phyloP scores from a whole-genome alignment of 2,113 vertebrate genomes.

The Bothrops jararaca region DNA sequence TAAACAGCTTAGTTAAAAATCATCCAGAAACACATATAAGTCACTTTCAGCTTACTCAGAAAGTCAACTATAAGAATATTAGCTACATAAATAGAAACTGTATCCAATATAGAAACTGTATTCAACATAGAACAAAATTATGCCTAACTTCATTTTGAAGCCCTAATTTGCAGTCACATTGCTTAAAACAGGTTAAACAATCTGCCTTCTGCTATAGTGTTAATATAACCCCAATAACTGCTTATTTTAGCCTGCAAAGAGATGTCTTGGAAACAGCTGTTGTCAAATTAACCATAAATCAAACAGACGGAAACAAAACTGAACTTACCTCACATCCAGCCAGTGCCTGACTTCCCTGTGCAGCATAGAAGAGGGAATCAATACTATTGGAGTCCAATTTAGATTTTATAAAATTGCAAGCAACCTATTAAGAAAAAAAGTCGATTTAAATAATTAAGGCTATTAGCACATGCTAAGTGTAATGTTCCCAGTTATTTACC shows the following conservation, averaged over 20 bases:
- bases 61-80: neutral
- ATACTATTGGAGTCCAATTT: conserved; percentile 83
- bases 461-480: neutral
- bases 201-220: neutral
- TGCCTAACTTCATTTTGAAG: neutral
- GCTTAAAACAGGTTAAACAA: neutral
- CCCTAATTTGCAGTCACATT: neutral
- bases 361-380: conserved; percentile 91
- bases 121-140: neutral
- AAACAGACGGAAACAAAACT: neutral
- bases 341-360: conserved; percentile 83
- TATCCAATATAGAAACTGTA: neutral
- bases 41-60: neutral
- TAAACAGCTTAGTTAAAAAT: neutral
- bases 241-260: neutral
- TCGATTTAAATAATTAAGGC: neutral
- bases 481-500: neutral
- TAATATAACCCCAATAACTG: neutral
- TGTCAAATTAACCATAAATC: neutral
- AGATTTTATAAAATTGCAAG: conserved; percentile 86
- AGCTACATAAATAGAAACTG: neutral
- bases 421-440: conserved; percentile 69
- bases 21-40: neutral
- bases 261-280: neutral
- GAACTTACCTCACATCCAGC: conserved; percentile 87